These are phyloP conservation scores for Sarcophaga subvicina DNA, from an alignment of 2,888 invertebrate species.

Conservation along the genomic window DNA sequence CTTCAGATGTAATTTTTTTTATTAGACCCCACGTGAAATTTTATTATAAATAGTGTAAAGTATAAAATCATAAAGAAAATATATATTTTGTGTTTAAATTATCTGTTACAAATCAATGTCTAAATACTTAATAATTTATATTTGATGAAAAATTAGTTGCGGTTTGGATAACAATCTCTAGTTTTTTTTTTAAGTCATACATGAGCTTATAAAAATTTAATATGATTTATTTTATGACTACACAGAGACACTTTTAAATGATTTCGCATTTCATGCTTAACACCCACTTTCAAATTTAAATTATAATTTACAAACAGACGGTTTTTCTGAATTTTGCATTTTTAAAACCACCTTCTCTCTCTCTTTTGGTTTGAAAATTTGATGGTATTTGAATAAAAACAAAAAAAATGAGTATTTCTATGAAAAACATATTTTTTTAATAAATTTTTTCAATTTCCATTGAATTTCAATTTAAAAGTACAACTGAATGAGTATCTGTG, in stretches of 20 bases:
- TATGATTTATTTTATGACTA: too few relatives aligned
- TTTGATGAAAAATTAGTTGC: neutral
- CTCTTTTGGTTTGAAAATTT: neutral
- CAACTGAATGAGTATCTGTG: neutral
- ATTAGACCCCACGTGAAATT: too few relatives aligned
- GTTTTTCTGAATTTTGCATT: neutral
- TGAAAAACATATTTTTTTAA: neutral
- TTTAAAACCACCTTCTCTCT: neutral
- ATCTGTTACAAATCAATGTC: neutral
- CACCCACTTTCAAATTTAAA: neutral
- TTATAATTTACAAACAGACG: neutral
- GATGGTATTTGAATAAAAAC: neutral
- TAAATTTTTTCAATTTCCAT: slow-evolving; percentile 12
- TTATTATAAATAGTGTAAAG: neutral
- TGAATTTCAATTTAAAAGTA: slow-evolving; percentile 2
- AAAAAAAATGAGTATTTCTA: neutral
- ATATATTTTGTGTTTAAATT: neutral
- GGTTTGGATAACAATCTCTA: too few relatives aligned
- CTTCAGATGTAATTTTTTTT: too few relatives aligned
- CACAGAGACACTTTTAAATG: neutral
- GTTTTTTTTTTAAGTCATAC: too few relatives aligned
- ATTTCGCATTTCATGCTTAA: neutral
- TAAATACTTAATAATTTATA: neutral
- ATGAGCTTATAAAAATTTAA: too few relatives aligned
- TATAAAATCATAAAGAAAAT: neutral